phyloP scores from a whole-genome alignment of 2,888 invertebrate species.

The Melanargia galathea region DNA sequence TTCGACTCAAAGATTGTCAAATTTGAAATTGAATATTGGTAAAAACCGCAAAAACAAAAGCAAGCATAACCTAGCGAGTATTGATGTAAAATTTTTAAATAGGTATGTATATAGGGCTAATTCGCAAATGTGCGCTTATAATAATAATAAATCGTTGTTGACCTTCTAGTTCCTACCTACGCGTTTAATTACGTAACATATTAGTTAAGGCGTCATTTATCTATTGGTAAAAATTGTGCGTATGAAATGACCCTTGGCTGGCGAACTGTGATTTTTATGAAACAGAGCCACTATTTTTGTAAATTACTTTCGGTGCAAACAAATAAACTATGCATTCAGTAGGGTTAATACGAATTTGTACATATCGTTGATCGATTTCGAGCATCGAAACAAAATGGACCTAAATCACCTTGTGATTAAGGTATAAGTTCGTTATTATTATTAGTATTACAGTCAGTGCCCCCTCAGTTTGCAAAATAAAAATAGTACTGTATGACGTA shows the following conservation, averaged over 20 bases:
- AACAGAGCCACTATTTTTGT: slow-evolving; percentile 40
- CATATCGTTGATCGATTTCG: background rate
- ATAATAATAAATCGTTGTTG: slow-evolving; percentile 15
- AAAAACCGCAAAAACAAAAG: background rate
- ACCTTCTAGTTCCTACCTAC: slow-evolving; percentile 10
- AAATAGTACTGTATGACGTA: too few species aligned
- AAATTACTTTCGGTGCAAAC: slow-evolving; percentile 9
- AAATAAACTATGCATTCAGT: background rate
- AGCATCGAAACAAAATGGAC: too few species aligned
- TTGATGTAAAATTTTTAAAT: background rate
- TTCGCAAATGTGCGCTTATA: background rate
- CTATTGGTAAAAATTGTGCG: slow-evolving; percentile 43
- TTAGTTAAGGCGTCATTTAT: slow-evolving; percentile 14
- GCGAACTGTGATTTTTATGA: slow-evolving; percentile 42
- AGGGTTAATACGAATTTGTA: background rate
- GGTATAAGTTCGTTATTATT: too few species aligned
- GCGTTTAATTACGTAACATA: slow-evolving; percentile 10
- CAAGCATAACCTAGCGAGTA: background rate
- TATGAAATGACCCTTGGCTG: slow-evolving; percentile 38
- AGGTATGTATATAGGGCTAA: background rate
- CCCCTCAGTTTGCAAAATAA: too few species aligned
- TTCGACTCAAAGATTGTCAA: background rate
- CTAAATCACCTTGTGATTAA: too few species aligned
- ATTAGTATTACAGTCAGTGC: too few species aligned
- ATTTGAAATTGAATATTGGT: background rate